A percentile compares a stretch with the other conserved stretches of the same genome.
These are phyloP conservation scores for Anarsia innoxiella DNA, from an alignment of 2,888 invertebrate genomes.

Conservation along the genomic window DNA sequence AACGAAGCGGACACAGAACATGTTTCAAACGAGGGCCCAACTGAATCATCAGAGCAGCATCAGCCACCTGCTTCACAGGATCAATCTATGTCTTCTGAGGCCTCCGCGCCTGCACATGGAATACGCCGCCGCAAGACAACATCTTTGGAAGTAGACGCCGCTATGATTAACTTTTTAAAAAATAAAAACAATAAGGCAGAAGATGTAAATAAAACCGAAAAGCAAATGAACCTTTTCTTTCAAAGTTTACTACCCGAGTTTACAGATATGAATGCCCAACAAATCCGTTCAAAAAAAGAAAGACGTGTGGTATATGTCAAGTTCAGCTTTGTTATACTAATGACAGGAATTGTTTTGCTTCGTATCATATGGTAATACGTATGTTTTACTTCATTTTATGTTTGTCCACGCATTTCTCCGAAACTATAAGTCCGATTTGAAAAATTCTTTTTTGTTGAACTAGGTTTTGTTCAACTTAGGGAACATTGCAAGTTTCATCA, in stretches of 20 bases:
- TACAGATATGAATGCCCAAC: constrained; percentile 3
- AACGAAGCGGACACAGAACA: constrained; percentile 1
- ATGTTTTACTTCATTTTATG: too few species aligned
- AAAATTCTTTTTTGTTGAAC: too few species aligned
- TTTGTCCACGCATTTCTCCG: too few species aligned
- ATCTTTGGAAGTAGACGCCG: constrained; percentile 1
- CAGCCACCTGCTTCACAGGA: constrained; percentile 1
- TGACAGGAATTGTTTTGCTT: too few species aligned
- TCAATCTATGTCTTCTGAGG: constrained; percentile 1
- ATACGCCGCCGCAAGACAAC: constrained; percentile 2
- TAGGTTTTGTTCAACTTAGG: too few species aligned
- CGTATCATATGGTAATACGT: too few species aligned
- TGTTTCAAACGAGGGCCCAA: neutral
- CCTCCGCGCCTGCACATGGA: neutral
- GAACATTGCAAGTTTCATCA: too few species aligned
- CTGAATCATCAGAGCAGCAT: neutral
- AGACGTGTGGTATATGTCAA: too few species aligned
- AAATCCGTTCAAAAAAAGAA: constrained; percentile 10
- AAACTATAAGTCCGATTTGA: too few species aligned
- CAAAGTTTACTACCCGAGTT: constrained; percentile 2
- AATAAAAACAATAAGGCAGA: constrained; percentile 1
- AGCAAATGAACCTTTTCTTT: constrained; percentile 5
- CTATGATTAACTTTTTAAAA: constrained; percentile 3
- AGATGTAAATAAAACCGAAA: constrained; percentile 3
- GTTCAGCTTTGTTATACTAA: too few species aligned